These are phyloP conservation scores for Spea bombifrons DNA, from an alignment of 2,113 vertebrate species.

Conservation along the genomic window DNA sequence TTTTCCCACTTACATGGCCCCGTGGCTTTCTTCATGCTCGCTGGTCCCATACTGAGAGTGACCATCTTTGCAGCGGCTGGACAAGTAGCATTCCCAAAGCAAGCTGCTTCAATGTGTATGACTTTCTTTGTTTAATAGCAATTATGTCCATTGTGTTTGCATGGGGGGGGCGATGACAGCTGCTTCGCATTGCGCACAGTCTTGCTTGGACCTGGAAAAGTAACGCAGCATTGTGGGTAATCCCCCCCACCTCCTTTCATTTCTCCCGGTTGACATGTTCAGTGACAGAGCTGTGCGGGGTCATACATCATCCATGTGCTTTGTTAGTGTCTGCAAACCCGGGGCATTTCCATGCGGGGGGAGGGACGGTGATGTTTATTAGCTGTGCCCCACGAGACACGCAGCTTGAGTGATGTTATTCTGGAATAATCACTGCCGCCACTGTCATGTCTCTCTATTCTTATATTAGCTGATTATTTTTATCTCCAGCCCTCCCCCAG, in stretches of 20 bases:
- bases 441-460: not conserved
- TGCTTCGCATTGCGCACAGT: constrained; percentile 25
- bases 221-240: constrained; percentile 33
- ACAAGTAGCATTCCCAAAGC: not conserved
- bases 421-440: not conserved
- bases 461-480: not conserved
- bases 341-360: not conserved
- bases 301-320: constrained; percentile 3
- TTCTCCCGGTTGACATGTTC: constrained; percentile 3
- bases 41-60: not conserved
- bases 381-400: not conserved
- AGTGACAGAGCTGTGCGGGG: constrained; percentile 13
- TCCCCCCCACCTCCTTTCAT: not conserved
- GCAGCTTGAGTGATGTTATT: not conserved
- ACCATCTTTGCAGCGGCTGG: not conserved
- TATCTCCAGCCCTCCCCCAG: not conserved
- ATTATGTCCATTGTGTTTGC: constrained; percentile 28
- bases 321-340: not conserved
- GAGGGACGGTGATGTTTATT: constrained; percentile 1
- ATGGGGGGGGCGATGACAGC: constrained; percentile 27
- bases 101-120: not conserved
- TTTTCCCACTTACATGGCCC: too few species aligned
- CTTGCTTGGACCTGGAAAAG: constrained; percentile 20
- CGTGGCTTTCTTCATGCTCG: not conserved
- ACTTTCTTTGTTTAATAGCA: constrained; percentile 38